Conservation (phyloP, 2,797 vertebrate species). For the Falco peregrinus region DNA sequence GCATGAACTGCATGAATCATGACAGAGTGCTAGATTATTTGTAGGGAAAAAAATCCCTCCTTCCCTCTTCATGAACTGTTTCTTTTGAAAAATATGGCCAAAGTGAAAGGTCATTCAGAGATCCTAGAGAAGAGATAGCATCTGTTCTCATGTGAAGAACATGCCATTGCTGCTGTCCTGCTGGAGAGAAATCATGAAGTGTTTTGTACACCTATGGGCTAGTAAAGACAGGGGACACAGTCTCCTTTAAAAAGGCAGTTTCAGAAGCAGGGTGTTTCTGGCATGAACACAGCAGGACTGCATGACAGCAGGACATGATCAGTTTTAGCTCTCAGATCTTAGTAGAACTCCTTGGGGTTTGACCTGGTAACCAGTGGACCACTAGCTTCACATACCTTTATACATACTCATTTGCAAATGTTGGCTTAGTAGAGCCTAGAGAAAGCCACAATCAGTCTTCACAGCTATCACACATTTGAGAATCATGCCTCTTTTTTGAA, state of each 20-base stretch:
- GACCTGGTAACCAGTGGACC: not conserved
- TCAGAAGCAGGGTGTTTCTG: not conserved
- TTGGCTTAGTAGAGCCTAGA: not conserved
- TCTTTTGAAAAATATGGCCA: not conserved
- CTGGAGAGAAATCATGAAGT: not conserved
- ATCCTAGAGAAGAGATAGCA: not conserved
- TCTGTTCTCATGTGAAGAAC: not conserved
- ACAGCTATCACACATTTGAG: not conserved
- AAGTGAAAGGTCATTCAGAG: not conserved
- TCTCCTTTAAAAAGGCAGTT: not conserved
- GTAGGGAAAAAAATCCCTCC: not conserved
- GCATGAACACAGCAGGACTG: not conserved
- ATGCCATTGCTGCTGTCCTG: not conserved
- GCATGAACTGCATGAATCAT: not conserved
- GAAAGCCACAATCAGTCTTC: not conserved
- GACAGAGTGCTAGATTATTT: not conserved
- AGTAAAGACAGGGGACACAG: not conserved
- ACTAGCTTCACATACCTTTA: not conserved
- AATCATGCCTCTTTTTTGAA: not conserved
- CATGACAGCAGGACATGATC: not conserved
- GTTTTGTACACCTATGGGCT: not conserved
- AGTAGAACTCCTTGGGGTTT: not conserved
- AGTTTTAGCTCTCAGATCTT: not conserved
- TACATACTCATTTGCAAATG: not conserved
- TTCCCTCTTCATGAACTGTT: not conserved